Evolutionary conservation across 1,140 invertebrate genomes (phyloP).

Genomic region (Leptinotarsa texana): DNA sequence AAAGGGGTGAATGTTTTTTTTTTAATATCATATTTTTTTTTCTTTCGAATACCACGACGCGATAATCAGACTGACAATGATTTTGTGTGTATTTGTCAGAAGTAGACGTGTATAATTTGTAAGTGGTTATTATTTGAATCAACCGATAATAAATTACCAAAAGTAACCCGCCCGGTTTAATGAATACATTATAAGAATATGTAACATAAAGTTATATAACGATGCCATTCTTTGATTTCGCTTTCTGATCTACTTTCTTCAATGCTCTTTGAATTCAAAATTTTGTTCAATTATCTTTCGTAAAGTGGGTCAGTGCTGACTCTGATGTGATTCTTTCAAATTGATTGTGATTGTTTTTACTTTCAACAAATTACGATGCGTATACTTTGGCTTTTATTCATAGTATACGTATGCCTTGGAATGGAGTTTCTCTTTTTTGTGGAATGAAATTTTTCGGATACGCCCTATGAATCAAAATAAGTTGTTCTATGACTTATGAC

Average conservation of each 20-base stretch:
- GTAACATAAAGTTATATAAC: background rate
- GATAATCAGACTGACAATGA: background rate
- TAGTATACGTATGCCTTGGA: background rate
- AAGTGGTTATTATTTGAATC: background rate
- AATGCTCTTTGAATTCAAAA: conserved; percentile 3
- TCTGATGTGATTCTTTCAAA: background rate
- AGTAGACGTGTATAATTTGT: background rate
- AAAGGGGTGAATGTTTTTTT: too few species aligned
- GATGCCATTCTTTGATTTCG: background rate
- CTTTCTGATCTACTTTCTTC: conserved; percentile 8
- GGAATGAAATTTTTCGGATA: too few species aligned
- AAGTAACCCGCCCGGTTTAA: background rate
- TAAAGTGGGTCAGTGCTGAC: background rate
- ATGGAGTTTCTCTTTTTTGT: too few species aligned
- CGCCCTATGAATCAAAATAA: too few species aligned
- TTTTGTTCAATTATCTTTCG: background rate
- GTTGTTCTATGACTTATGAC: too few species aligned
- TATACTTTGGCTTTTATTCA: too few species aligned
- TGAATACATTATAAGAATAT: background rate
- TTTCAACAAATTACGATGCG: background rate
- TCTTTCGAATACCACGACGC: background rate
- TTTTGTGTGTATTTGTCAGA: background rate
- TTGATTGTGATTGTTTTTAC: background rate
- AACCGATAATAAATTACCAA: background rate
- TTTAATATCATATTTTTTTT: too few species aligned